Percentiles rank a stretch among this genome's conserved stretches.
Conservation (phyloP, 2,888 invertebrate genomes). For the Eilema depressum region DNA sequence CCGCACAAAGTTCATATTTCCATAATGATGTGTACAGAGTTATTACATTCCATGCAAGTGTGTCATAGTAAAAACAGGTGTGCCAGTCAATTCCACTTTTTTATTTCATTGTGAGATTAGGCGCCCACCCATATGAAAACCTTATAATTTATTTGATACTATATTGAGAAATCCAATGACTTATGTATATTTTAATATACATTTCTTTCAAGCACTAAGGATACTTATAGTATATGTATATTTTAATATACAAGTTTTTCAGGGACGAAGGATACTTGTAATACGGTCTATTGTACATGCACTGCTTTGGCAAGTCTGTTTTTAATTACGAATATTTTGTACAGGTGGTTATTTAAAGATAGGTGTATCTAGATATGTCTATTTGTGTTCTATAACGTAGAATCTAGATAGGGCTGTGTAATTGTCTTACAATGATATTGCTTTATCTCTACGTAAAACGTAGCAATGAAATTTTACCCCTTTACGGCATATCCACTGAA, state of each 20-base stretch:
- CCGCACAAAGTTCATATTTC: conserved; percentile 28
- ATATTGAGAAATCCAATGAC: not conserved
- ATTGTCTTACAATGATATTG: not conserved
- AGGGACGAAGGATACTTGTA: not conserved
- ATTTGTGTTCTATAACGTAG: not conserved
- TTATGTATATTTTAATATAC: not conserved
- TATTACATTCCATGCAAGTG: conserved; percentile 20
- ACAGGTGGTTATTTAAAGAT: not conserved
- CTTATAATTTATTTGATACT: conserved; percentile 14
- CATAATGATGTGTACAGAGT: not conserved
- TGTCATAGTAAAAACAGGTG: conserved; percentile 61
- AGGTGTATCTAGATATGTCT: no score
- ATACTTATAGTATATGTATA: not conserved
- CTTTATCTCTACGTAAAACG: not conserved
- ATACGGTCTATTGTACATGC: not conserved
- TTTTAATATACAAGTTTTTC: not conserved
- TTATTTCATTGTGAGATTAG: conserved; percentile 59
- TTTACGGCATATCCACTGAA: no score
- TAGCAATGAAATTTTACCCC: not conserved
- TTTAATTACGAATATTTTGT: not conserved
- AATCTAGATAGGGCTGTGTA: not conserved
- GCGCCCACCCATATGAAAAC: conserved; percentile 46
- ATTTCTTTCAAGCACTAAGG: not conserved
- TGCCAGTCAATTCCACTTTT: conserved; percentile 64
- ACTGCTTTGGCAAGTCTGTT: not conserved